Evolutionary conservation across 2,888 invertebrate species (phyloP).

Genomic region (Thymelicus lineola): DNA sequence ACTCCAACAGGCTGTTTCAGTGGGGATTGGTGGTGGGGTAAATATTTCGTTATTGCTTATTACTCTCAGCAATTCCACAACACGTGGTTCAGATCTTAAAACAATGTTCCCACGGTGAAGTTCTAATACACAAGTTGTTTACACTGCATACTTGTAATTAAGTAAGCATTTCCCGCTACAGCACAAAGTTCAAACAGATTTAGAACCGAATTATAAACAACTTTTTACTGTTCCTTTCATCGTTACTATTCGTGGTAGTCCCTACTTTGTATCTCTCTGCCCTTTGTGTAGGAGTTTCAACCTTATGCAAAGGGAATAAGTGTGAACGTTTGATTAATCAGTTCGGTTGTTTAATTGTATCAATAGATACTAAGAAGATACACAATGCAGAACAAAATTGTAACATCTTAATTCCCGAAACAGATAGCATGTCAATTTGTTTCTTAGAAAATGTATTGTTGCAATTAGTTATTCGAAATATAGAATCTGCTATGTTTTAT

Average conservation of each 20-base stretch:
- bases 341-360: background rate
- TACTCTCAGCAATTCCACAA: background rate
- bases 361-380: background rate
- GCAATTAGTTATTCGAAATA: too few relatives aligned
- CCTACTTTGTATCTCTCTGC: constrained; percentile 14
- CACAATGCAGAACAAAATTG: background rate
- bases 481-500: too few relatives aligned
- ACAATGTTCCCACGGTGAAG: background rate
- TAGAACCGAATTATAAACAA: constrained; percentile 13
- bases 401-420: background rate
- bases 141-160: constrained; percentile 5
- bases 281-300: background rate
- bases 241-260: constrained; percentile 16
- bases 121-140: background rate
- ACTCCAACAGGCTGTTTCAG: too few relatives aligned
- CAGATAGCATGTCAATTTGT: constrained; percentile 1
- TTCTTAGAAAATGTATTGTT: constrained; percentile 1
- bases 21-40: too few relatives aligned
- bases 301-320: background rate
- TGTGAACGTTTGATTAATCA: background rate
- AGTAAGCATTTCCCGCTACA: constrained; percentile 20
- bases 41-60: too few relatives aligned
- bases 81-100: background rate
- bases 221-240: constrained; percentile 28
- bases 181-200: constrained; percentile 26